Conservation (phyloP, 1,140 invertebrate species). For the Pseudomyrmex concolor region DNA sequence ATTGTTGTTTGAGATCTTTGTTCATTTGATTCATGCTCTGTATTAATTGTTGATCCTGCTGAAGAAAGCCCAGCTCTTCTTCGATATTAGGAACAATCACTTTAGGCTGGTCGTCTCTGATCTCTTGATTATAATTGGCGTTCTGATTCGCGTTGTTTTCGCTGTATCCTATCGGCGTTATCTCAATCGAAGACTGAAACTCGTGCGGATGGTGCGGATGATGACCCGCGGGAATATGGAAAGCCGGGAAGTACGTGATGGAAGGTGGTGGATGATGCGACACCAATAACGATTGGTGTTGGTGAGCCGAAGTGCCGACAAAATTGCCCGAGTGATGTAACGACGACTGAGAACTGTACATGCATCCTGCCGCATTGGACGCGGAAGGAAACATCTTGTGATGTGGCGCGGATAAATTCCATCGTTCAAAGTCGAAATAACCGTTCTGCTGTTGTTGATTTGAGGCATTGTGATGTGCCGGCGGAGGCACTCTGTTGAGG, state of each 20-base stretch:
- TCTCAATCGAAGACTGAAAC: slow-evolving; percentile 88
- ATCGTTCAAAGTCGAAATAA: slow-evolving; percentile 90
- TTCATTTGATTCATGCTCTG: slow-evolving; percentile 65
- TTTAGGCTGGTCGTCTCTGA: slow-evolving; percentile 89
- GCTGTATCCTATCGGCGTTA: slow-evolving; percentile 85
- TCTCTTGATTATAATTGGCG: slow-evolving; percentile 72
- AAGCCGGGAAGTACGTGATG: slow-evolving; percentile 89
- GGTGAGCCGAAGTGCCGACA: slow-evolving; percentile 83
- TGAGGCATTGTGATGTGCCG: slow-evolving; percentile 87
- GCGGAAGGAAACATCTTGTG: slow-evolving; percentile 87
- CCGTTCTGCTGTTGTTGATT: slow-evolving; percentile 87
- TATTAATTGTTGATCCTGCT: slow-evolving; percentile 74
- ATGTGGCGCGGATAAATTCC: slow-evolving; percentile 88
- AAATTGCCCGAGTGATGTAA: slow-evolving; percentile 86
- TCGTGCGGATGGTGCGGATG: slow-evolving; percentile 86
- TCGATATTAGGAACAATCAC: slow-evolving; percentile 94
- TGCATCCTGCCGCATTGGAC: slow-evolving; percentile 76
- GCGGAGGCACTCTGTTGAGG: slow-evolving; percentile 88
- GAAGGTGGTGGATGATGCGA: slow-evolving; percentile 87
- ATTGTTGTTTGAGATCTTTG: slow-evolving; percentile 84
- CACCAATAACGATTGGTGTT: slow-evolving; percentile 88
- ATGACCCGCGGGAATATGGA: slow-evolving; percentile 86
- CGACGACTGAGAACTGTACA: slow-evolving; percentile 85
- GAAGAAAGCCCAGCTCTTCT: slow-evolving; percentile 92
- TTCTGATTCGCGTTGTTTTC: slow-evolving; percentile 74